These are phyloP conservation scores for Aphelenchoides besseyi DNA, from an alignment of 1,140 invertebrate species.

Conservation along the genomic window DNA sequence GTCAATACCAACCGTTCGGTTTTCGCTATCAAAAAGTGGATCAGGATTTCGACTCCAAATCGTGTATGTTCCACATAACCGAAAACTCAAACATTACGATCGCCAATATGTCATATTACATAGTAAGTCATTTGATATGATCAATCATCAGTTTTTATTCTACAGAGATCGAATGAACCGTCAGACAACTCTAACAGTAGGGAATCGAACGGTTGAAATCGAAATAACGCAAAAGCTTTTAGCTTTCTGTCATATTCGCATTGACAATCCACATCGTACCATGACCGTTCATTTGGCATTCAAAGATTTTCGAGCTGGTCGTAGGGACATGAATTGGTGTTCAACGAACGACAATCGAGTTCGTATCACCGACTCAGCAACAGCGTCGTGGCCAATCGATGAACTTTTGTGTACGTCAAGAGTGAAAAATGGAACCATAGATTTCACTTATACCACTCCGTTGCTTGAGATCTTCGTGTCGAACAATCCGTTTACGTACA, in stretches of 20 bases:
- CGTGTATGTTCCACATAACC: conserved; percentile 38
- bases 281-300: conserved; percentile 44
- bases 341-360: conserved; percentile 32
- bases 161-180: background rate
- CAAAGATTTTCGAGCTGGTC: conserved; percentile 37
- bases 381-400: conserved; percentile 23
- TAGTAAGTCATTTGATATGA: no score
- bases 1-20: conserved; percentile 20
- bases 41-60: conserved; percentile 35
- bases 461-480: conserved; percentile 36
- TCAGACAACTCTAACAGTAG: no score
- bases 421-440: conserved; percentile 13
- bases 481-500: conserved; percentile 43
- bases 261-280: conserved; percentile 39
- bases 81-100: conserved; percentile 26
- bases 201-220: no score
- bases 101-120: background rate
- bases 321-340: conserved; percentile 11
- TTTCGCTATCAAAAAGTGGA: conserved; percentile 28
- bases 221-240: no score
- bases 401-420: conserved; percentile 21
- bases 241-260: conserved; percentile 54
- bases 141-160: background rate
- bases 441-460: conserved; percentile 18
- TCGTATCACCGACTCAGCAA: conserved; percentile 18